These are phyloP conservation scores for Asobara japonica DNA, from an alignment of 1,140 invertebrate genomes.

Conservation along the genomic window DNA sequence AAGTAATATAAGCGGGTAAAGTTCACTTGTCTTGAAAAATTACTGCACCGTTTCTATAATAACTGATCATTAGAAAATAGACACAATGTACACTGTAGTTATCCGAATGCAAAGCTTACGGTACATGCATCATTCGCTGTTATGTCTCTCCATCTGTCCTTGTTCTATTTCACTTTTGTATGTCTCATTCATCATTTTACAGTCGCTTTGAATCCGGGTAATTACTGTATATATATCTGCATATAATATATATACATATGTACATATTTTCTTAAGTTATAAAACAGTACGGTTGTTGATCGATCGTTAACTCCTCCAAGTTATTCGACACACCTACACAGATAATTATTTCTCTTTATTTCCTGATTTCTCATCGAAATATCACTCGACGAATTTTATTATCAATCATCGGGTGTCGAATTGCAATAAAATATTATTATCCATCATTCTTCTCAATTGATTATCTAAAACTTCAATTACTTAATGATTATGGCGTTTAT, in stretches of 20 bases:
- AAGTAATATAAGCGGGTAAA: not conserved
- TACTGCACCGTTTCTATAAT: not conserved
- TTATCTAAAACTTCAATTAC: not conserved
- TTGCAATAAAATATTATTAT: not conserved
- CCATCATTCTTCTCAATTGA: not conserved
- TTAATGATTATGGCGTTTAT: not conserved
- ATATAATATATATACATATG: constrained; percentile 24
- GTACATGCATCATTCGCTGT: not conserved
- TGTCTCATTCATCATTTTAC: not conserved
- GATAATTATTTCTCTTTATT: not conserved
- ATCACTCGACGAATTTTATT: not conserved
- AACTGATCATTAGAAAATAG: constrained; percentile 22
- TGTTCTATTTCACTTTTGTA: not conserved
- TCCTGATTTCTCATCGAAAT: not conserved
- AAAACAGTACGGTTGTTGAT: constrained; percentile 8
- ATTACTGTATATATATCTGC: constrained; percentile 32
- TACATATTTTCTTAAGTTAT: constrained; percentile 21
- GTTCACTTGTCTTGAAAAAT: not conserved
- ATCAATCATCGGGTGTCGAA: not conserved
- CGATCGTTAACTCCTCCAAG: not conserved
- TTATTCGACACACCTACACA: not conserved
- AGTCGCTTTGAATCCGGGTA: constrained; percentile 24
- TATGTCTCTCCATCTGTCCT: not conserved
- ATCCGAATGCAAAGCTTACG: constrained; percentile 20
- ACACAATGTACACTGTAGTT: constrained; percentile 27